Evolutionary conservation across 1,140 invertebrate genomes (phyloP), one percentile per base, ranked within the genome.

Genomic region (Bilobella aurantiaca): DNA sequence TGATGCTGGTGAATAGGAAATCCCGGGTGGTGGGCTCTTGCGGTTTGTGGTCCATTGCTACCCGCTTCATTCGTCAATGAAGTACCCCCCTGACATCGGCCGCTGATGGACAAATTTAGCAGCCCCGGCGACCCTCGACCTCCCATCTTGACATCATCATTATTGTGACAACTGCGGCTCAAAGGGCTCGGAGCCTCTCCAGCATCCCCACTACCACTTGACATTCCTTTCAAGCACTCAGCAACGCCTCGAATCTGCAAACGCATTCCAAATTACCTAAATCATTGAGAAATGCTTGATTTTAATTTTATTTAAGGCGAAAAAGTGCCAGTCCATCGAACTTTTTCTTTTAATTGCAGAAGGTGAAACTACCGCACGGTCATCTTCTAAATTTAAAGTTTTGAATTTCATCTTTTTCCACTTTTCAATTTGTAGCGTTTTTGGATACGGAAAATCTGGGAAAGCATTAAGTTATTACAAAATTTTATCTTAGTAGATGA

Each of bases 71-170:
- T 23, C n/a, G n/a, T n/a, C 14, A 5, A 56, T 56, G 49, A 56
- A 56, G 18, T 42, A n/a, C n/a, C n/a, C n/a, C 37, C 37, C 37
- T 42, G 37, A 8, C 37, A 12, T 56, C 12, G 27, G 27, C 27
- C n/a, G 18, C 59, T 28, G 61, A 69, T 69, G 34, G 68, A 69
- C 64, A 69, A 49, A 60, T 69, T 69, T 46, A 69, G 62, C 23
- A 66, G 62, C 58, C 66, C 65, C 12, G 68, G 68, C 46, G 68
- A 69, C 47, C 31, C 12, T 18, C 31, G 5, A 34, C 25, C 31
- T 18, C 58, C 29, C 18, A 42, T 25, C 37, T 34, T 23, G 56
- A 23, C 28, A 34, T 65, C 29, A 27, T 42, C 58, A 53, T 53
- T 53, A 53, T 53, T 53, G 23, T 53, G 49, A 53, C 49, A 53